Evolutionary conservation across 2,113 vertebrate genomes (phyloP).

Genomic region (Bambusicola thoracicus): DNA sequence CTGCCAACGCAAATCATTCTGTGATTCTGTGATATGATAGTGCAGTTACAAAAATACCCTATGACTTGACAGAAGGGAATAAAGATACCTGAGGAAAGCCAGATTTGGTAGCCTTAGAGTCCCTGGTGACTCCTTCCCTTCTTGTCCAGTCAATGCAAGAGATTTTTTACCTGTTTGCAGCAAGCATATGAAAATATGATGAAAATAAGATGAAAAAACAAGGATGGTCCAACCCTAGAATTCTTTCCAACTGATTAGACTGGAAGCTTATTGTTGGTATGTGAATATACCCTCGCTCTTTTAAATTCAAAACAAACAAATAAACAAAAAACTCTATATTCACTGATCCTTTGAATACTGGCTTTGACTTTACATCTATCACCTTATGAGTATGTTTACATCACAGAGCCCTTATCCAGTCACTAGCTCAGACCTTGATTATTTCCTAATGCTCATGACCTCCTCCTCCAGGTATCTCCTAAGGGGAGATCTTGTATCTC

Average conservation of each 20-base stretch:
- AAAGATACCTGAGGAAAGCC: not conserved
- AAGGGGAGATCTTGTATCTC: too few species aligned
- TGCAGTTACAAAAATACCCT: not conserved
- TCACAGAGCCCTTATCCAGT: not conserved
- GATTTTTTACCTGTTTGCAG: not conserved
- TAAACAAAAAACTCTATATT: rapidly evolving
- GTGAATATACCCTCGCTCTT: not conserved
- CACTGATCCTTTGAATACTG: not conserved
- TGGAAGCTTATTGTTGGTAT: not conserved
- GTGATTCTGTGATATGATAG: not conserved
- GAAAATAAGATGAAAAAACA: not conserved
- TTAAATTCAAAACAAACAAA: not conserved
- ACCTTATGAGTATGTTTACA: not conserved
- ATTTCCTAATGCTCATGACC: rapidly evolving
- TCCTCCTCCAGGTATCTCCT: not conserved
- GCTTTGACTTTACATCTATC: not conserved
- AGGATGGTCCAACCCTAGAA: not conserved
- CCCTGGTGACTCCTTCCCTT: not conserved
- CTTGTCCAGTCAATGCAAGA: not conserved
- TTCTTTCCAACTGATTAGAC: not conserved
- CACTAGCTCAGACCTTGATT: not conserved
- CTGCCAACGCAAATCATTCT: too few species aligned
- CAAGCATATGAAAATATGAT: not conserved
- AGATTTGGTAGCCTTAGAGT: not conserved
- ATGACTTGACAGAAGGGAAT: not conserved